phyloP scores from a whole-genome alignment of 2,113 vertebrate species.

The Ailuropoda melanoleuca region DNA sequence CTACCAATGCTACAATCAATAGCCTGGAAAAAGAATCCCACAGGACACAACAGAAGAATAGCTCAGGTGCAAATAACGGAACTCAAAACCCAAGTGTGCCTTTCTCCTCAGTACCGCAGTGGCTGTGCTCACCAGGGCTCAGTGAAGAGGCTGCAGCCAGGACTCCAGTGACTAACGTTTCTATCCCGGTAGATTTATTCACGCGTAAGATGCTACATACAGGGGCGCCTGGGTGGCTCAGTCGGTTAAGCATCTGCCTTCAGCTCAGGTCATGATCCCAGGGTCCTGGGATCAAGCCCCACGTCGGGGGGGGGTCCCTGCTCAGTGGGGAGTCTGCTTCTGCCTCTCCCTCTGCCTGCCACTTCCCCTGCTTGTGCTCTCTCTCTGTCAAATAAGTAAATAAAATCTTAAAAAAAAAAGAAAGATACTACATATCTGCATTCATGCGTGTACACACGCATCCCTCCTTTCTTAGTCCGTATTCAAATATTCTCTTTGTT shows the following conservation, averaged over 20 bases:
- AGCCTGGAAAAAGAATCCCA: neutral
- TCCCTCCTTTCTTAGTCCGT: neutral
- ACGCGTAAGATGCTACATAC: neutral
- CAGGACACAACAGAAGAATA: neutral
- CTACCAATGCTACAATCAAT: neutral
- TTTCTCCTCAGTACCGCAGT: fast-evolving
- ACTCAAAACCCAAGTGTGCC: fast-evolving
- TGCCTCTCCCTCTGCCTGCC: neutral
- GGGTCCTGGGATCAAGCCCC: neutral
- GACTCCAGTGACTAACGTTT: neutral
- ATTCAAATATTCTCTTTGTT: neutral
- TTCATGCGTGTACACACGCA: neutral
- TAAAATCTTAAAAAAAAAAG: neutral
- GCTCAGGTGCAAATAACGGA: neutral
- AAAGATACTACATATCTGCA: neutral
- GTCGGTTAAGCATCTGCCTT: neutral
- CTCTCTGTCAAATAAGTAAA: neutral
- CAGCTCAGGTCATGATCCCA: neutral
- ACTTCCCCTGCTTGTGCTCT: neutral
- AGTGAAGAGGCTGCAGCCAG: neutral
- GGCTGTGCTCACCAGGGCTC: neutral
- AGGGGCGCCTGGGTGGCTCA: neutral
- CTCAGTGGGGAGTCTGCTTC: neutral
- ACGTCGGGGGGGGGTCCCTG: fast-evolving
- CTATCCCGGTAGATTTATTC: neutral